A percentile compares a stretch with the other conserved stretches of the same genome.
Conservation (phyloP, 53 echinoderm and acorn worm genomes). For the Luidia sarsii region DNA sequence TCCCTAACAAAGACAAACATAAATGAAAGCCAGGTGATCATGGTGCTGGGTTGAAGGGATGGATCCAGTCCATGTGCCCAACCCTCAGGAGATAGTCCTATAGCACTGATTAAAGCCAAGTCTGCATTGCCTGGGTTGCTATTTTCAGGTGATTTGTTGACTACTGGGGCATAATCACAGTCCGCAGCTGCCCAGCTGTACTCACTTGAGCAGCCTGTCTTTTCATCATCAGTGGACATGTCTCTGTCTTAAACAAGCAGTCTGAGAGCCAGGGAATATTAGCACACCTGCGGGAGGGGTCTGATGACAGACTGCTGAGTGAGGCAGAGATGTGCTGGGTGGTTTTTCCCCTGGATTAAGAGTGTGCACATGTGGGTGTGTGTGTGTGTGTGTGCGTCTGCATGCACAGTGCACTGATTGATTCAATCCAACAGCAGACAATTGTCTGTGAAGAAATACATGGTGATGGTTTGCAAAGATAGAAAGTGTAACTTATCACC, state of each 20-base stretch:
- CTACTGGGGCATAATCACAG: slow-evolving; percentile 64
- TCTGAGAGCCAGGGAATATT: slow-evolving; percentile 54
- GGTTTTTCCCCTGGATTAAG: too few species aligned
- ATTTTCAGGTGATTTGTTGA: slow-evolving; percentile 72
- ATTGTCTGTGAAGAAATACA: too few species aligned
- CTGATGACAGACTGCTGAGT: slow-evolving; percentile 20
- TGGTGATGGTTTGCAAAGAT: too few species aligned
- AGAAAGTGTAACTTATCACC: too few species aligned
- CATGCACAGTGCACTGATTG: too few species aligned
- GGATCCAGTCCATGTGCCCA: slow-evolving; percentile 29
- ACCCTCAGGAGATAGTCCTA: slow-evolving; percentile 22
- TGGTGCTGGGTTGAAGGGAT: slow-evolving; percentile 20
- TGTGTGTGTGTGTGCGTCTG: too few species aligned
- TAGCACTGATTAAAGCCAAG: slow-evolving; percentile 41
- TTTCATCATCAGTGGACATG: slow-evolving; percentile 49
- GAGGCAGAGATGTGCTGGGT: too few species aligned
- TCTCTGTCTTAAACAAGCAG: slow-evolving; percentile 52
- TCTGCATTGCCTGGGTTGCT: slow-evolving; percentile 19
- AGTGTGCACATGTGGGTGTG: too few species aligned
- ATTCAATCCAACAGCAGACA: too few species aligned
- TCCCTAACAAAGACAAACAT: slow-evolving; percentile 52
- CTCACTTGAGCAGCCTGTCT: slow-evolving; percentile 50
- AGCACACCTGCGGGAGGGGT: slow-evolving; percentile 49
- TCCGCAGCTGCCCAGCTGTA: slow-evolving; percentile 63
- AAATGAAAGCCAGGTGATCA: slow-evolving; percentile 58